Conservation (phyloP, 2,888 invertebrate species). For the Gastrophysa polygoni region DNA sequence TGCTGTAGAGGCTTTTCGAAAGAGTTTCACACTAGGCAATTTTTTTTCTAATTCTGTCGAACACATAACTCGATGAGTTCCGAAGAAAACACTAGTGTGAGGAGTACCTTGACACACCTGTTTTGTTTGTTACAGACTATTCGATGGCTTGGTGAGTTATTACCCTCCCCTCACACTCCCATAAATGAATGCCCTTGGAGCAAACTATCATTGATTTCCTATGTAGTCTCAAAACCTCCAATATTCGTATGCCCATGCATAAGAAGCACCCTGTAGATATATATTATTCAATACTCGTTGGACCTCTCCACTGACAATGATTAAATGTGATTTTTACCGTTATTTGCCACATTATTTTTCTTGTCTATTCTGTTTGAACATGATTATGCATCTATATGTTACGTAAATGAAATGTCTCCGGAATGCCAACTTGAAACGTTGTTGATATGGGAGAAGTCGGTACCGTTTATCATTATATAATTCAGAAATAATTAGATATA, state of each 20-base stretch:
- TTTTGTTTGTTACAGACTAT: too few relatives aligned
- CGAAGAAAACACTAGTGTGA: too few relatives aligned
- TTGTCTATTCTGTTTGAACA: not conserved
- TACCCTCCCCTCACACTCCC: too few relatives aligned
- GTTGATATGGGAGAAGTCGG: conserved; percentile 1
- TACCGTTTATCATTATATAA: conserved; percentile 22
- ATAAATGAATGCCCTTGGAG: too few relatives aligned
- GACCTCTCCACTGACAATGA: not conserved
- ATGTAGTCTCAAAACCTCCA: too few relatives aligned
- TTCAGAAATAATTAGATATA: conserved; percentile 18
- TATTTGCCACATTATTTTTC: not conserved
- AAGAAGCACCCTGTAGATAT: not conserved
- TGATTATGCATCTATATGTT: not conserved
- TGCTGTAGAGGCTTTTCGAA: too few relatives aligned
- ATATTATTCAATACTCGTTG: not conserved
- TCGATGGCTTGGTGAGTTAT: too few relatives aligned
- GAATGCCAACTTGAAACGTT: not conserved
- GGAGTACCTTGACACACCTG: too few relatives aligned
- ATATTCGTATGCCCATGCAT: not conserved
- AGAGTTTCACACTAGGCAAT: too few relatives aligned
- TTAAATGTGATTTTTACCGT: not conserved
- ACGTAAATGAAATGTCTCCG: not conserved
- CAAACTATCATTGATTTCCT: too few relatives aligned
- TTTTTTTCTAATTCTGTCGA: too few relatives aligned
- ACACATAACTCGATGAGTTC: too few relatives aligned